Conservation (phyloP, 2,113 vertebrate genomes). For the Ceyx melanurus region DNA sequence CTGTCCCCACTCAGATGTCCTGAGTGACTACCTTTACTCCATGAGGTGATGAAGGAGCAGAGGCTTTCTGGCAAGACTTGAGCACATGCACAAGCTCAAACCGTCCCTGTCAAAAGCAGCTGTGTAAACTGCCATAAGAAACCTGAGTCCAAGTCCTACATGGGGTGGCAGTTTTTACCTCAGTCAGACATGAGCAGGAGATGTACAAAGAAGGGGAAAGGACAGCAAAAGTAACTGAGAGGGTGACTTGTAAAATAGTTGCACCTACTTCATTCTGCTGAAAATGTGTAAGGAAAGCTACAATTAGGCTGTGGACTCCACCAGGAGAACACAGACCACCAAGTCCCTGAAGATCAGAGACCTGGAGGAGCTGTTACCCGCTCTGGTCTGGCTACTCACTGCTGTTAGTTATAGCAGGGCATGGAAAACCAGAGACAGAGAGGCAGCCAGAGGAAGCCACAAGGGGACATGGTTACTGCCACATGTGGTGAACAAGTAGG, state of each 20-base stretch:
- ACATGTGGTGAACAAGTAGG: background rate
- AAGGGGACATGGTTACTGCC: background rate
- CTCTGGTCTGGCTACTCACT: background rate
- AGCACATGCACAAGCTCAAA: background rate
- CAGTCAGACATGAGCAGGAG: background rate
- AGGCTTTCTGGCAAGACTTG: background rate
- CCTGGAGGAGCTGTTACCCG: background rate
- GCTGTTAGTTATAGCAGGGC: background rate
- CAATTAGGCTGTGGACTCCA: background rate
- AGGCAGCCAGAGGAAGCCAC: background rate
- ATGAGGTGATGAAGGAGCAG: background rate
- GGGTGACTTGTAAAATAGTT: background rate
- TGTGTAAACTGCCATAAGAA: background rate
- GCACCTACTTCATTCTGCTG: background rate
- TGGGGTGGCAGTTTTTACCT: background rate
- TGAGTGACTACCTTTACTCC: background rate
- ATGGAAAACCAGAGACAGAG: background rate
- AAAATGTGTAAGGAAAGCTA: background rate
- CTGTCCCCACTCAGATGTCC: fast-evolving
- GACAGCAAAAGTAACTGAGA: background rate
- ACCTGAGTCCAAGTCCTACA: background rate
- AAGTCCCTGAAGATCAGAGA: background rate
- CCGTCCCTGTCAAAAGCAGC: background rate
- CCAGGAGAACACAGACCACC: background rate
- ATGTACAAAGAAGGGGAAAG: background rate